phyloP scores from a whole-genome alignment of 2,888 invertebrate genomes.

The Macrosiphum euphorbiae region DNA sequence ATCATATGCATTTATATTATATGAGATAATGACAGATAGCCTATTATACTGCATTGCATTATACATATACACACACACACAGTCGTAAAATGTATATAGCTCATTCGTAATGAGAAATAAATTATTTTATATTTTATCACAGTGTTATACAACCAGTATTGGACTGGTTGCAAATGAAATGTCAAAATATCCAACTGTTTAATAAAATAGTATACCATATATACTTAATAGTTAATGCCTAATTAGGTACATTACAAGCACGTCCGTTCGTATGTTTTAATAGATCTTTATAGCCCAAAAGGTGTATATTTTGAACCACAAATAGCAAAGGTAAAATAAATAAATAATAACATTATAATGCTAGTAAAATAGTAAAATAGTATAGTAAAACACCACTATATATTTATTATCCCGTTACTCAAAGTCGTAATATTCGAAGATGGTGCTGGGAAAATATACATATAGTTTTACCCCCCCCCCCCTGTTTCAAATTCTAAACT shows the following conservation, averaged over 20 bases:
- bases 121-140: background rate
- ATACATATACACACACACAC: background rate
- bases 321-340: background rate
- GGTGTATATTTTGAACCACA: background rate
- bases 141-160: background rate
- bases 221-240: background rate
- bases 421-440: background rate
- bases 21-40: background rate
- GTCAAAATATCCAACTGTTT: background rate
- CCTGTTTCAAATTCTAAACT: background rate
- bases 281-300: background rate
- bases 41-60: background rate
- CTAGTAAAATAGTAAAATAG: background rate
- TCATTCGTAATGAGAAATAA: slow-evolving; percentile 10
- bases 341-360: background rate
- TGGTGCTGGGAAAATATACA: background rate
- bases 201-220: background rate
- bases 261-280: background rate
- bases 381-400: background rate
- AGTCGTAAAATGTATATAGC: background rate
- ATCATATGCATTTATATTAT: background rate
- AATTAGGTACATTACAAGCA: background rate
- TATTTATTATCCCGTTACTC: background rate
- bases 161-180: background rate
- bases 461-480: background rate